Conservation (phyloP, 1,140 invertebrate species). For the Drosophila fuyamai region DNA sequence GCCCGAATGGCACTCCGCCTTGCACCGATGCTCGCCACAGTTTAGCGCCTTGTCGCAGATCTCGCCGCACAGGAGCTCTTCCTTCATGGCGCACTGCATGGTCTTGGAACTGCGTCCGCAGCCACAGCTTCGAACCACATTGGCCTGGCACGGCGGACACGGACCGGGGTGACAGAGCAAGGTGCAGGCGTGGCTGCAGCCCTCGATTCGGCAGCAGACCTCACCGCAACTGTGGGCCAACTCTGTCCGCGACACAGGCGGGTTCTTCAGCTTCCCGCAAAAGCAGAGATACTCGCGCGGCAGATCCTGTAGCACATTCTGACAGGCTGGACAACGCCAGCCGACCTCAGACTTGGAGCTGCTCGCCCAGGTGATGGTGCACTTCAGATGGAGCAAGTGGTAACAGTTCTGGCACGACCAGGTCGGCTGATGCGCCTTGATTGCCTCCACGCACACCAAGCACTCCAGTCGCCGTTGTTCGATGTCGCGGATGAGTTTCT, state of each 20-base stretch:
- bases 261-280: constrained; percentile 91
- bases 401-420: constrained; percentile 97
- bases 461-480: constrained; percentile 93
- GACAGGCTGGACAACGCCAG: constrained; percentile 97
- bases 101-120: constrained; percentile 89
- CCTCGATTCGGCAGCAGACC: constrained; percentile 89
- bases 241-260: constrained; percentile 90
- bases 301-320: constrained; percentile 89
- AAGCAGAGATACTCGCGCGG: constrained; percentile 93
- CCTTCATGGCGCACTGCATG: constrained; percentile 89
- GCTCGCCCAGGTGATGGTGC: constrained; percentile 95
- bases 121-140: constrained; percentile 88
- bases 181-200: constrained; percentile 94
- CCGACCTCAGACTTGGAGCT: constrained; percentile 91
- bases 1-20: constrained; percentile 91
- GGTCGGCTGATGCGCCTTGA: constrained; percentile 91
- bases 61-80: constrained; percentile 89
- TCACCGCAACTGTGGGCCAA: constrained; percentile 96
- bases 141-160: constrained; percentile 91
- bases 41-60: constrained; percentile 90
- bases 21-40: constrained; percentile 91
- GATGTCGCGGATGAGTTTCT: constrained; percentile 92
- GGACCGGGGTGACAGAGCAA: constrained; percentile 96
- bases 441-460: constrained; percentile 95
- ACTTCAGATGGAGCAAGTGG: constrained; percentile 95